Conservation (phyloP, 2,888 invertebrate species). For the Dendrolimus houi region DNA sequence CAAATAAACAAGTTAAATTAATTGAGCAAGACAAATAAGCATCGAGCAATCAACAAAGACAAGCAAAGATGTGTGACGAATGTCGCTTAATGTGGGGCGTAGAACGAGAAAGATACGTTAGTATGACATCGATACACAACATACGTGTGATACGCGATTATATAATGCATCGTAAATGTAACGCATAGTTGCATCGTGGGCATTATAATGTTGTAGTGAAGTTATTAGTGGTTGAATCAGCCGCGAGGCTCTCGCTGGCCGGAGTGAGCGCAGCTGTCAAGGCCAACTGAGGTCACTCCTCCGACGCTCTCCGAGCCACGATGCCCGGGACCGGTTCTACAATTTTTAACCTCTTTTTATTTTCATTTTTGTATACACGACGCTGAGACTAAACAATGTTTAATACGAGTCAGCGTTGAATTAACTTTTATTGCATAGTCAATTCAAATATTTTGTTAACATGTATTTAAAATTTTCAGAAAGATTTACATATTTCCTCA, state of each 20-base stretch:
- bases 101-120: conserved; percentile 16
- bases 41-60: conserved; percentile 54
- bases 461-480: too few relatives aligned
- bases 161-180: conserved; percentile 55
- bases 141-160: conserved; percentile 17
- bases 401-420: conserved; percentile 65
- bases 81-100: conserved; percentile 14
- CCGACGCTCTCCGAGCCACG: conserved; percentile 70
- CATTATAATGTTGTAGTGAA: conserved; percentile 67
- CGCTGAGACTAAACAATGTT: conserved; percentile 74
- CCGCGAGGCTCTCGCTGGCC: conserved; percentile 51
- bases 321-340: conserved; percentile 71
- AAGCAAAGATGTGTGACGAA: conserved; percentile 33
- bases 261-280: conserved; percentile 71
- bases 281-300: conserved; percentile 74
- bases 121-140: conserved; percentile 7
- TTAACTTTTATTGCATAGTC: conserved; percentile 65
- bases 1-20: background rate
- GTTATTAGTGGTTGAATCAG: conserved; percentile 70
- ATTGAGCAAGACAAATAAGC: conserved; percentile 35
- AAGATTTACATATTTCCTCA: too few relatives aligned
- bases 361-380: conserved; percentile 75
- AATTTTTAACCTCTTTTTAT: conserved; percentile 74
- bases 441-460: conserved; percentile 33
- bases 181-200: conserved; percentile 59